A percentile compares a stretch with the other conserved stretches of the same genome.
phyloP scores from a whole-genome alignment of 2,797 vertebrate genomes.

The Intellagama lesueurii region DNA sequence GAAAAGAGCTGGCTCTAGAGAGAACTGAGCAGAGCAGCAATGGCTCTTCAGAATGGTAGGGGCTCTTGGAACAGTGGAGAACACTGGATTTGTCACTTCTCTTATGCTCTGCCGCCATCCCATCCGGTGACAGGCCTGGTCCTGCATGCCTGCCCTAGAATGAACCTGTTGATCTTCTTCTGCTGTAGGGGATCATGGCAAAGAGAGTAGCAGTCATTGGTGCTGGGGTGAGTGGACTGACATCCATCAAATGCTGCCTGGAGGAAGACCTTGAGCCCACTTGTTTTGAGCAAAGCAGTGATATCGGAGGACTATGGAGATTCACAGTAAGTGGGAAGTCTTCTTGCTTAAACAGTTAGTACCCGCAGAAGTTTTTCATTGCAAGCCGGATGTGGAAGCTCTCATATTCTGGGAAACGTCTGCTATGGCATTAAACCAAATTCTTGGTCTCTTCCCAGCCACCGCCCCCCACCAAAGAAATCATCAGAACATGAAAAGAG shows the following conservation, averaged over 20 bases:
- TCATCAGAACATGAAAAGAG: neutral
- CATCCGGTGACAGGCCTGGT: no score
- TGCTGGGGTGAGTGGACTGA: slow-evolving; percentile 76
- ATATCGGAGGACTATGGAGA: slow-evolving; percentile 81
- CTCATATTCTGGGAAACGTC: no score
- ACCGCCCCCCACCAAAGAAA: neutral
- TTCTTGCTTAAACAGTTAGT: neutral
- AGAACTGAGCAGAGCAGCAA: no score
- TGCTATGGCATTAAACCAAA: no score
- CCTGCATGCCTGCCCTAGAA: neutral
- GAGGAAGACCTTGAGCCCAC: slow-evolving; percentile 80
- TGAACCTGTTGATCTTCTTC: neutral
- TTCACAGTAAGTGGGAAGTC: slow-evolving; percentile 75
- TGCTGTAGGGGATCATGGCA: slow-evolving; percentile 68
- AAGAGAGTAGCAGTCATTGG: slow-evolving; percentile 76
- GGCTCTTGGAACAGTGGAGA: no score
- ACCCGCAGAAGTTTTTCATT: neutral
- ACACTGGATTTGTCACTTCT: no score
- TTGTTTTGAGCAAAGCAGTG: slow-evolving; percentile 80
- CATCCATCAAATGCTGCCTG: slow-evolving; percentile 80
- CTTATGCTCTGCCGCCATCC: no score
- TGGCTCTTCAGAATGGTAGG: no score
- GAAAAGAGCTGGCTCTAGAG: no score
- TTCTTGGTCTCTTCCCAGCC: neutral
- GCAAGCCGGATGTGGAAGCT: no score